phyloP scores from a whole-genome alignment of 2,113 vertebrate genomes.

The Leptobrachium leishanense region DNA sequence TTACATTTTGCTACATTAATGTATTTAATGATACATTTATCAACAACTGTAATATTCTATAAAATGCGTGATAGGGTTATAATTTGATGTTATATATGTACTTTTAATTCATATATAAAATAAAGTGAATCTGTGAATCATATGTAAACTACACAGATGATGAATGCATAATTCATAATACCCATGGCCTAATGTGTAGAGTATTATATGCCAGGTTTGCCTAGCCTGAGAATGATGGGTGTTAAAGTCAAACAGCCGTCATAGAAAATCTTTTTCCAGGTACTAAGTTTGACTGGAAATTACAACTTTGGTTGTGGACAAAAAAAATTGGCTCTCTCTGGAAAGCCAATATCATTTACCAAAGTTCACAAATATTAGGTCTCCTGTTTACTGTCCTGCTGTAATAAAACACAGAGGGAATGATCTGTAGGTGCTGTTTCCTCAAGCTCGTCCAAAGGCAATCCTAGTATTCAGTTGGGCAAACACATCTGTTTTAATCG shows the following conservation, averaged over 20 bases:
- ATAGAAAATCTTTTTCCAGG: neutral
- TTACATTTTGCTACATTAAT: neutral
- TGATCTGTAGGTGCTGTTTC: slow-evolving; percentile 24
- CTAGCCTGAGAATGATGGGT: neutral
- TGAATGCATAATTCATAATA: no score
- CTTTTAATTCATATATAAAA: no score
- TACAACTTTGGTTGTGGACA: neutral
- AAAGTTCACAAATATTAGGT: slow-evolving; percentile 43
- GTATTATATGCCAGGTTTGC: neutral
- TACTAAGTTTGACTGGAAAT: neutral
- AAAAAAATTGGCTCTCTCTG: slow-evolving; percentile 27
- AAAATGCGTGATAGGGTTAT: no score
- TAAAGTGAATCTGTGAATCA: no score
- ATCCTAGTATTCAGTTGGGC: neutral
- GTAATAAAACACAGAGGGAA: slow-evolving; percentile 29
- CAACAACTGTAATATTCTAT: neutral
- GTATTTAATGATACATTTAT: slow-evolving; percentile 9
- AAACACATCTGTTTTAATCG: slow-evolving; percentile 3
- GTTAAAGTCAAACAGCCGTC: neutral
- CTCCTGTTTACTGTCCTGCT: slow-evolving; percentile 36
- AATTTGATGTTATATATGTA: no score
- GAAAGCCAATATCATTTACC: slow-evolving; percentile 42
- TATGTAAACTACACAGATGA: no score
- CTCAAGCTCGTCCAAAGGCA: slow-evolving; percentile 14
- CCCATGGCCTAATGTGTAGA: no score